Evolutionary conservation across 2,113 vertebrate species (phyloP).

Genomic region (Grallaria varia): DNA sequence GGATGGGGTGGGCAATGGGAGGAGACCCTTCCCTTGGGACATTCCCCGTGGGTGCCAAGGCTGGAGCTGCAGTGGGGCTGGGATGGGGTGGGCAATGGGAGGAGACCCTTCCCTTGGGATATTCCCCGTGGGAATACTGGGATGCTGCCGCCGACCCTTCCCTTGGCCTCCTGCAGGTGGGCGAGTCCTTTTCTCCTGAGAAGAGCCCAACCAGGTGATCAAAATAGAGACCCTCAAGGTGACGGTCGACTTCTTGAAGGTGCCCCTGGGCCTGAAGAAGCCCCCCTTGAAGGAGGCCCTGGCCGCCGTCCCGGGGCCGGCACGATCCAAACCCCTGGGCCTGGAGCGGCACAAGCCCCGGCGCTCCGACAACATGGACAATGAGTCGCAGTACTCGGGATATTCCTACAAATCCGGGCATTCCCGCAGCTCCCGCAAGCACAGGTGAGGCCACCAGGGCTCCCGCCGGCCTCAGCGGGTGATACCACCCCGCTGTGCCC

Average conservation of each 20-base stretch:
- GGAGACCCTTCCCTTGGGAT: too few relatives aligned
- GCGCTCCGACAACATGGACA: constrained; percentile 86
- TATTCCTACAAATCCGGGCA: constrained; percentile 93
- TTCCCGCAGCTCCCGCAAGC: constrained; percentile 89
- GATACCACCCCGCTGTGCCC: neutral
- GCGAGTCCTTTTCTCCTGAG: constrained; percentile 71
- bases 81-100: neutral
- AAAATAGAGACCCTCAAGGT: constrained; percentile 99
- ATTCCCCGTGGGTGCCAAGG: too few relatives aligned
- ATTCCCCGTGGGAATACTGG: neutral
- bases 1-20: neutral
- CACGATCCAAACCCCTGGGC: constrained; percentile 35
- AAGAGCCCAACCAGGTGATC: constrained; percentile 74
- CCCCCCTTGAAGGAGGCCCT: constrained; percentile 76
- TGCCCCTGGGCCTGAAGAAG: constrained; percentile 87
- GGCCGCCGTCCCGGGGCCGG: constrained; percentile 69
- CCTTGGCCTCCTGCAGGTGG: constrained; percentile 12
- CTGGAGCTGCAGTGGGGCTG: neutral
- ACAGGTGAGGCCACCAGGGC: constrained; percentile 70
- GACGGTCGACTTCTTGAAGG: constrained; percentile 92
- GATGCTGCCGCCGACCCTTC: fast-evolving
- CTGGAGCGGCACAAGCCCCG: constrained; percentile 78
- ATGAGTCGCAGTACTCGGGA: constrained; percentile 92
- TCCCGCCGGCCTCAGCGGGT: fast-evolving
- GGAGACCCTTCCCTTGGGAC: too few relatives aligned